Base-by-base conservation (phyloP, 1,140 invertebrate species). In the Bombus confusus region DNA sequence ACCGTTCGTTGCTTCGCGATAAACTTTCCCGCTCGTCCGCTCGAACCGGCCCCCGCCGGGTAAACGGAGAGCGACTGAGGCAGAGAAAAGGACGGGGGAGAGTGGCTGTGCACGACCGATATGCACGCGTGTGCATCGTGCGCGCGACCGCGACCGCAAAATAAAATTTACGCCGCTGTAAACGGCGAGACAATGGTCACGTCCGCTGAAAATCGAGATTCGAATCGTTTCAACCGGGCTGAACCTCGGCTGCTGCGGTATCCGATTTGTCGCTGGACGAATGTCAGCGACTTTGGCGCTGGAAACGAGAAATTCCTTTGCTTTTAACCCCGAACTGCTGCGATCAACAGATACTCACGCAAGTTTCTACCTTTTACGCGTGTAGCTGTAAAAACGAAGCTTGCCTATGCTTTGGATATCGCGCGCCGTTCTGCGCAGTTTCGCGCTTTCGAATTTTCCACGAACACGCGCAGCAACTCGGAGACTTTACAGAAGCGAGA, bases 21-120 rank as follows among this genome's bases (percentile, higher is more conserved):
- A 92, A 92, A 92, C 91, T 91, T 91, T 92, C 91, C 89, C 86
- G 90, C 76, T 90, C 86, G 85, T 88, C 80, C 88, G 84, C 80
- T 90, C 85, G 62, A 80, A 37, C 77, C 69, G 73, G 72, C 81
- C 66, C 83, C 37, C 75, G 59, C n/a, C 18, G 5, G 37, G 13
- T 13, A 34, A 34, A 37, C n/a, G 15, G 73, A 75, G 73, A 31
- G 5, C 31, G n/a, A 18, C 4, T 0, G 15, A 66, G 31, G 15
- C 13, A 18, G 31, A 18, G 34, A 13, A 8, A 34, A 15, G 25
- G 47, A 57, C 52, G 4, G 31, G 62, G 87, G 78, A 80, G 85
- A 79, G 88, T 10, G 66, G 81, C 71, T 84, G 82, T 74, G 74
- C 78, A 86, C 88, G 87, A 83, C 80, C 87, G 85, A 90, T 87